phyloP scores from a whole-genome alignment of 1,140 invertebrate species.

The Aphaenogaster rudis region DNA sequence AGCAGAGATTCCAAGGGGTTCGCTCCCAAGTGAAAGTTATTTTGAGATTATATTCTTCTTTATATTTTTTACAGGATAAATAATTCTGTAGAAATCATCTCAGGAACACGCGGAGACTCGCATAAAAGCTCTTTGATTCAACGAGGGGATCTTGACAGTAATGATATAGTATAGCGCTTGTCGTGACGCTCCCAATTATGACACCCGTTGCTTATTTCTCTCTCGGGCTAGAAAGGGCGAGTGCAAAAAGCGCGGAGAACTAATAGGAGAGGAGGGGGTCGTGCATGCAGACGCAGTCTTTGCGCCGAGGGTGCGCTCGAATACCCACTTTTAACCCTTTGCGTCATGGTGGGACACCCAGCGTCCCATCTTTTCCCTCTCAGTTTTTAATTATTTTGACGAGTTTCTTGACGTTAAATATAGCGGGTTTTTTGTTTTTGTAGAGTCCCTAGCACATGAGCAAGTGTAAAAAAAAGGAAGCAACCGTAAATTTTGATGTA shows the following conservation, averaged over 20 bases:
- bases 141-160: not conserved
- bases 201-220: constrained; percentile 24
- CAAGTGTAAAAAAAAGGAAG: no score
- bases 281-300: not conserved
- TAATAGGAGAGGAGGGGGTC: constrained; percentile 5
- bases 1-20: not conserved
- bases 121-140: not conserved
- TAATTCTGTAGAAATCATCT: not conserved
- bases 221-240: not conserved
- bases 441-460: no score
- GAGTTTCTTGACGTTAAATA: no score
- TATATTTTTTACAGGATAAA: not conserved
- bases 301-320: constrained; percentile 67
- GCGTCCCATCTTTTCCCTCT: no score
- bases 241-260: not conserved
- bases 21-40: not conserved
- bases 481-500: no score
- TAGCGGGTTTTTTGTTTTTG: no score
- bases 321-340: constrained; percentile 77
- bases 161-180: not conserved
- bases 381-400: no score
- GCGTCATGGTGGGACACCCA: no score
- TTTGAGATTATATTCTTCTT: not conserved
- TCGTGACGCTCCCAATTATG: constrained; percentile 7
- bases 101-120: not conserved